Evolutionary conservation across 2,797 vertebrate genomes (phyloP).

Genomic region (Mionectes olivaceus): DNA sequence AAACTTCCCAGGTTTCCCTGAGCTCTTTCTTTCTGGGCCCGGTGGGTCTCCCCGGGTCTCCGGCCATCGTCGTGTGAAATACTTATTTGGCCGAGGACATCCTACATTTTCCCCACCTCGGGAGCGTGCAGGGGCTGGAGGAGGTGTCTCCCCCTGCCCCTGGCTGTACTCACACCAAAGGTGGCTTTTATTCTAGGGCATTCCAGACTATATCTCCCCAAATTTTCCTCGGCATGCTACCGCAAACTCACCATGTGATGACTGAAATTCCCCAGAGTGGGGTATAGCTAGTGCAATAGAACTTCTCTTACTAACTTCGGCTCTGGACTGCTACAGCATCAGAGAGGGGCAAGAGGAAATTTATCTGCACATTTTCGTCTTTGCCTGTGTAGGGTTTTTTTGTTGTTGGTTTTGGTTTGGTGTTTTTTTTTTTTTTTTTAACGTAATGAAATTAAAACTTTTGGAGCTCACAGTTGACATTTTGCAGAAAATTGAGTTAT

Average conservation of each 20-base stretch:
- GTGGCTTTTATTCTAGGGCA: neutral
- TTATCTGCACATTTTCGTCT: constrained; percentile 46
- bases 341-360: neutral
- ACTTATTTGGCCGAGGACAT: neutral
- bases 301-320: constrained; percentile 16
- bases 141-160: neutral
- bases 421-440: constrained; percentile 36
- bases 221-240: neutral
- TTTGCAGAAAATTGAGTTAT: constrained; percentile 85
- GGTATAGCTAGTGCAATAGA: neutral
- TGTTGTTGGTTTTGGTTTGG: neutral
- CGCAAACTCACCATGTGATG: neutral
- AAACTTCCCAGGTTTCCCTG: neutral
- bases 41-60: neutral
- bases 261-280: neutral
- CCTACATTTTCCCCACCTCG: neutral
- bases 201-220: neutral
- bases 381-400: neutral
- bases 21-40: neutral
- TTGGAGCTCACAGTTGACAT: constrained; percentile 79
- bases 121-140: neutral
- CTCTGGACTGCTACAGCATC: neutral
- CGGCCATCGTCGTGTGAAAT: neutral
- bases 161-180: neutral
- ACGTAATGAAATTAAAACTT: constrained; percentile 82